These are phyloP conservation scores for Smittia aterrima DNA, from an alignment of 2,888 invertebrate genomes.

Conservation along the genomic window DNA sequence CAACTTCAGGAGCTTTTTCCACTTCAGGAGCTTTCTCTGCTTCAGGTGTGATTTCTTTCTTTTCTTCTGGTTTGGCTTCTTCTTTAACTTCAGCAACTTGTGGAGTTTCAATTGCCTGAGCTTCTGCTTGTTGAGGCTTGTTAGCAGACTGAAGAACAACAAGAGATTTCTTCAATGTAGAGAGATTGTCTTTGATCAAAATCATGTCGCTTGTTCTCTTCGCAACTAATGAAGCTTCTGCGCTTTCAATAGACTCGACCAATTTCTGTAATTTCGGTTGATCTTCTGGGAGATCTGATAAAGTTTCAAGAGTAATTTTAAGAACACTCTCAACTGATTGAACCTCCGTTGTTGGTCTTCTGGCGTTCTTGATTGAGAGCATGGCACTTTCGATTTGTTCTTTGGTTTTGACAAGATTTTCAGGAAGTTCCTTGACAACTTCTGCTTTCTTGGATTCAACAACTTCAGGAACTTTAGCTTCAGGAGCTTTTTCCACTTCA, in stretches of 20 bases:
- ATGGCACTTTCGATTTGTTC: background rate
- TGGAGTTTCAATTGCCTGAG: background rate
- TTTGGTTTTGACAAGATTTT: constrained; percentile 45
- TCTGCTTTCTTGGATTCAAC: too few relatives aligned
- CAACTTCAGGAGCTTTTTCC: constrained; percentile 30
- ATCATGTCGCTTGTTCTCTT: constrained; percentile 38
- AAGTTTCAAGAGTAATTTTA: constrained; percentile 39
- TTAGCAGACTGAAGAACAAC: background rate
- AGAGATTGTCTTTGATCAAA: constrained; percentile 27
- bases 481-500: constrained; percentile 51
- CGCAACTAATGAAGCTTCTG: constrained; percentile 24
- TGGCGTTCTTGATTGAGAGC: background rate
- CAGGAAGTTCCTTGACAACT: too few relatives aligned
- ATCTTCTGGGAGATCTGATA: constrained; percentile 35
- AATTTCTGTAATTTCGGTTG: constrained; percentile 39
- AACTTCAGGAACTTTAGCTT: constrained; percentile 52
- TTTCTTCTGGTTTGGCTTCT: background rate
- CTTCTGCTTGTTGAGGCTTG: constrained; percentile 40
- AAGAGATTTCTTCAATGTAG: constrained; percentile 33
- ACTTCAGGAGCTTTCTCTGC: background rate
- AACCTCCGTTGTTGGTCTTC: constrained; percentile 22
- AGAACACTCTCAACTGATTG: constrained; percentile 34
- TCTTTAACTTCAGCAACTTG: constrained; percentile 41
- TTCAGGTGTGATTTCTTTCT: constrained; percentile 46
- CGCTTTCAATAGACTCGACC: constrained; percentile 38